These are phyloP conservation scores for Drosophila kambysellisi DNA, from an alignment of 2,888 invertebrate genomes.

Conservation along the genomic window DNA sequence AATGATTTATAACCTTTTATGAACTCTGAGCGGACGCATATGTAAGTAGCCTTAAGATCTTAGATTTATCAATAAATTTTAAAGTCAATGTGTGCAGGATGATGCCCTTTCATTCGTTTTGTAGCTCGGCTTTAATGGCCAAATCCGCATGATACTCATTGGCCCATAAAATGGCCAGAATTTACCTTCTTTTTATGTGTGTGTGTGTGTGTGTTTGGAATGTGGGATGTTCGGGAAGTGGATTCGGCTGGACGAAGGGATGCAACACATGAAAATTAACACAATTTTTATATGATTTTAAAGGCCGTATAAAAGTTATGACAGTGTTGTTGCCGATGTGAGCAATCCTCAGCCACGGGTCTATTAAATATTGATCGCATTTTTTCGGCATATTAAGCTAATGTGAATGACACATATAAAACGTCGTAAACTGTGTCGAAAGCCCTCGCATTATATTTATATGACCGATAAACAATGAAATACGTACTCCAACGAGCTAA, in stretches of 20 bases:
- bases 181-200: constrained; percentile 62
- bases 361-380: constrained; percentile 62
- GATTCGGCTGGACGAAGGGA: constrained; percentile 7
- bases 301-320: constrained; percentile 76
- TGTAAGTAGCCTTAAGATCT: constrained; percentile 55
- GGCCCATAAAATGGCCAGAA: constrained; percentile 59
- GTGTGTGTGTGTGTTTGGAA: background rate
- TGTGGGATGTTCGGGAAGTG: background rate
- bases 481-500: constrained; percentile 52
- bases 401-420: constrained; percentile 64
- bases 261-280: constrained; percentile 78
- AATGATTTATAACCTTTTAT: constrained; percentile 33
- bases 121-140: constrained; percentile 48
- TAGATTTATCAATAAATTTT: constrained; percentile 75
- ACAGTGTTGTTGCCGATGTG: constrained; percentile 44
- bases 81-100: constrained; percentile 56
- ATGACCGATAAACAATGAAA: constrained; percentile 70
- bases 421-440: constrained; percentile 49
- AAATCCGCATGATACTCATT: constrained; percentile 65
- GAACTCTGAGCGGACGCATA: constrained; percentile 15
- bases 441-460: constrained; percentile 68
- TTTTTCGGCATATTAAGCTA: constrained; percentile 75
- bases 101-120: constrained; percentile 11
- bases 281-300: constrained; percentile 78
- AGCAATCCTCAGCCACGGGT: constrained; percentile 45